Evolutionary conservation across 2,797 vertebrate species (phyloP), one percentile per base, ranked within the genome.

Genomic region (Cynodonichthys magdalenae): DNA sequence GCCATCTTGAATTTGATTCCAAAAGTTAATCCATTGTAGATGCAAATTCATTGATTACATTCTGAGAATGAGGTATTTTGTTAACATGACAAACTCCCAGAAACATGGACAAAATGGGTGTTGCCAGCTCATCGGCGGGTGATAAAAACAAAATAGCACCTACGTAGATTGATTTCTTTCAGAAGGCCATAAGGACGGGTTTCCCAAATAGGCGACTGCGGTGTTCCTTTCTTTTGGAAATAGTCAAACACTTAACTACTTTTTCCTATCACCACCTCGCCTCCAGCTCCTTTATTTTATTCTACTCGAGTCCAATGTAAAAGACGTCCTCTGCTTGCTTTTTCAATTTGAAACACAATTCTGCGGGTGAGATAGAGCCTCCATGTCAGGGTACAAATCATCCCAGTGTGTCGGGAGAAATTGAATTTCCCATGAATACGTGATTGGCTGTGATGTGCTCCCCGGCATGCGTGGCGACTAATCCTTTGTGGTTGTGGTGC

Each of bases 311-410:
- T 69, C 64, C 59, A 57, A 87, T 81, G 81, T 83, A 18, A 63
- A 60, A 75, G 58, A 81, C 41, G 55, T 69, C 69, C 34, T 74
- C 56, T 1, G 51, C 75, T 81, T 75, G 77, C 76, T 75, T 88
- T 90, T 90, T 85, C 87, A 85, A 87, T 91, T 89, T 85, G 59
- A 80, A 74, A 79, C 73, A 74, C 84, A 85, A 84, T 90, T 84
- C 64, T 5, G 52, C 5, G 64, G 71, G 67, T 17, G 70, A 84
- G 80, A 80, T 81, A 70, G 79, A 84, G 68, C 75, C 58, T 55
- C 59, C 14, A 51, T 81, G 83, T 89, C 86, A 57, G 61, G 64
- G 70, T 69, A 55, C 81, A 81, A 84, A 82, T 89, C 88, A 84
- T 55, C 79, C 77, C 74, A 42, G 72, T 75, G 76, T 81, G 79